A percentile compares a stretch with the other conserved stretches of the same genome.
These are phyloP conservation scores for Drosophila infuscata DNA, from an alignment of 2,888 invertebrate genomes.

Conservation along the genomic window DNA sequence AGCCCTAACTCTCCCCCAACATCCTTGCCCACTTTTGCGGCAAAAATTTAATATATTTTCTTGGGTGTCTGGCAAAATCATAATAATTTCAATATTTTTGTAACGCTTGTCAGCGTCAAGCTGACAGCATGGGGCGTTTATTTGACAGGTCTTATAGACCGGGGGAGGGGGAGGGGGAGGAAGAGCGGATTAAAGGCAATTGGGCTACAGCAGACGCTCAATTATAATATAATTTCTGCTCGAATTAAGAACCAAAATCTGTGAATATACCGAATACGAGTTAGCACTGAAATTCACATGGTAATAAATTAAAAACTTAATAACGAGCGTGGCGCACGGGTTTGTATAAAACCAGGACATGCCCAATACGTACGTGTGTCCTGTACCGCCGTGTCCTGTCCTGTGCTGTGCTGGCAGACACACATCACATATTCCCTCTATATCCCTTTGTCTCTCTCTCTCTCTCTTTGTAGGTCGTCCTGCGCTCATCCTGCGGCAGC, in stretches of 20 bases:
- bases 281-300: slow-evolving; percentile 61
- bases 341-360: slow-evolving; percentile 79
- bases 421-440: slow-evolving; percentile 62
- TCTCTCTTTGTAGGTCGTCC: slow-evolving; percentile 20
- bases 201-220: slow-evolving; percentile 55
- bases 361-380: slow-evolving; percentile 71
- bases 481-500: slow-evolving; percentile 79
- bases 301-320: slow-evolving; percentile 84
- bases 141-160: slow-evolving; percentile 68
- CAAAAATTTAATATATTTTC: slow-evolving; percentile 74
- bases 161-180: background rate
- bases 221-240: slow-evolving; percentile 81
- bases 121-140: slow-evolving; percentile 71
- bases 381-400: slow-evolving; percentile 35
- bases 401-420: slow-evolving; percentile 32
- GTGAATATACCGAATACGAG: slow-evolving; percentile 21
- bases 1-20: slow-evolving; percentile 30
- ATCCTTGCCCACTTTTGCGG: slow-evolving; percentile 12
- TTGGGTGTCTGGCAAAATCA: slow-evolving; percentile 65
- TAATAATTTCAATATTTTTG: slow-evolving; percentile 80
- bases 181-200: slow-evolving; percentile 6
- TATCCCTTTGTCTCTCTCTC: slow-evolving; percentile 11
- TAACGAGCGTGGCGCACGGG: slow-evolving; percentile 74
- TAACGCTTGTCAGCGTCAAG: slow-evolving; percentile 63
- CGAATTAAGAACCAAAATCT: slow-evolving; percentile 46